Evolutionary conservation across 2,888 invertebrate species (phyloP), one percentile per base, ranked within the genome.

Genomic region (Zele albiditarsus): DNA sequence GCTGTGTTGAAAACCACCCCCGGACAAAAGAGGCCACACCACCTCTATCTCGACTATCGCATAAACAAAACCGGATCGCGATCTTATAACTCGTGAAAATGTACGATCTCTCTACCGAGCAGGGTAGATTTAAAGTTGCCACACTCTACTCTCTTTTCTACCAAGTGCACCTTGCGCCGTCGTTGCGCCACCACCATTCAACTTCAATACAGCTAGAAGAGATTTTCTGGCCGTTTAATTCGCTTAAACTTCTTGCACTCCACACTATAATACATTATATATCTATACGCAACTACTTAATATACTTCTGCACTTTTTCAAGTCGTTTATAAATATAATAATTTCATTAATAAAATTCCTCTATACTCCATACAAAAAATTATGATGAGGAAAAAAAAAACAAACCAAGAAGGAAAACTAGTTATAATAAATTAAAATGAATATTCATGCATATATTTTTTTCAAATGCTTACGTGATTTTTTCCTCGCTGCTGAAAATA

Each of bases 11-110:
- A 80, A 82, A 82, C 82, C 81, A 80, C 82, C 83, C 81, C 79
- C 79, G 82, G 82, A 86, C 86, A 85, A 84, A 86, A 82, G 81
- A 84, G 81, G 80, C 80, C 80, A 80, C 83, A 80, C 83, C 84
- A 60, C 42, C 71, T 53, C 80, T 82, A 83, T 82, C 81, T 81
- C 76, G 77, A 79, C 79, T 80, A 84, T 84, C 84, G 82, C 84
- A 86, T 85, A 86, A 85, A 86, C 86, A 85, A 71, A 85, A 79
- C 80, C 74, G 80, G 81, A 85, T 86, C 85, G 86, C 82, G 84
- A 85, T 86, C 83, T 82, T 83, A 80, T 75, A 74, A 74, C 74
- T 76, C 82, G 80, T 77, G 74, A 80, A 80, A 78, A 80, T 79
- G 78, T 80, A 81, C 80, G 78, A 72, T 57, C 63, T 66, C 63